Evolutionary conservation across 2,797 vertebrate genomes (phyloP).

Genomic region (Pempheris klunzingeri): DNA sequence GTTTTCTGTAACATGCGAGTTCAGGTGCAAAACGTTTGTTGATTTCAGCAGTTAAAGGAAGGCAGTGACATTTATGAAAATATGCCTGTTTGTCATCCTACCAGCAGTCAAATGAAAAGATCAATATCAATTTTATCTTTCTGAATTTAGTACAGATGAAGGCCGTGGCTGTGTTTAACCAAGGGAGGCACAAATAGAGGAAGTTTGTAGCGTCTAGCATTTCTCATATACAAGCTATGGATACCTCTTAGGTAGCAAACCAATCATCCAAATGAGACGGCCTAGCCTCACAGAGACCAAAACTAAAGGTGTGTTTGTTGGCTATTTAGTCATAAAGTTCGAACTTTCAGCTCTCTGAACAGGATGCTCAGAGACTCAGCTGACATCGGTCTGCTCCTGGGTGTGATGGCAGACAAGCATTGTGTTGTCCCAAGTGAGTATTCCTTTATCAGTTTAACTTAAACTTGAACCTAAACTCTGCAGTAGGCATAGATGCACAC

Average conservation of each 20-base stretch:
- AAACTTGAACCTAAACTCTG: neutral
- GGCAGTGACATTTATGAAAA: conserved; percentile 12
- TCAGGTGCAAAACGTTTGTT: neutral
- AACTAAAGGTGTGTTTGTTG: neutral
- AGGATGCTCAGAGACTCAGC: neutral
- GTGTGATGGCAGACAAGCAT: neutral
- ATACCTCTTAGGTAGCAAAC: neutral
- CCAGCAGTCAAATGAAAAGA: neutral
- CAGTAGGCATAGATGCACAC: neutral
- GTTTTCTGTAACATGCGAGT: neutral
- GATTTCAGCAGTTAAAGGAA: conserved; percentile 19
- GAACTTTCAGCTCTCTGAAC: neutral
- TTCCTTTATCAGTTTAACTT: neutral
- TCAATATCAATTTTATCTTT: conserved; percentile 12
- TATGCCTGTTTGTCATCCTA: neutral
- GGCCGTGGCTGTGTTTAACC: neutral
- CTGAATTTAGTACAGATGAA: neutral
- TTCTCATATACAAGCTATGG: no score
- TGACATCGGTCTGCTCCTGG: neutral
- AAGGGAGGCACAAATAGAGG: neutral
- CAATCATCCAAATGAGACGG: neutral
- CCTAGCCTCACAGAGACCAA: neutral
- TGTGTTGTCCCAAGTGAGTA: no score
- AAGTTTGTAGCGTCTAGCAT: neutral
- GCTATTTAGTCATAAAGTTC: neutral